phyloP scores from a whole-genome alignment of 1,140 invertebrate species.

The Epicauta chinensis region DNA sequence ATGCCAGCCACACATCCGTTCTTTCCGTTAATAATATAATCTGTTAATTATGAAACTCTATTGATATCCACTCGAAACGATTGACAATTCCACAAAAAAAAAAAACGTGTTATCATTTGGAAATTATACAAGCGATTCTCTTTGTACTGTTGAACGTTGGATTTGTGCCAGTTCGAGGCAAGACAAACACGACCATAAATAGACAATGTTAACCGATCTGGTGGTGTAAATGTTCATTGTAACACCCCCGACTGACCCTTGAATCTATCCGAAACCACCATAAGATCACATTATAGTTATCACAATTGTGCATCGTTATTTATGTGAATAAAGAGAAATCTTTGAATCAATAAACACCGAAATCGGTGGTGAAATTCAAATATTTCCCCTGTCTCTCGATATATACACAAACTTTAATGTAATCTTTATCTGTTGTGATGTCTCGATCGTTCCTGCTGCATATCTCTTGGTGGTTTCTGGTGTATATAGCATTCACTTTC shows the following conservation, averaged over 20 bases:
- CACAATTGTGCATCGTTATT: too few species aligned
- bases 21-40: slow-evolving; percentile 18
- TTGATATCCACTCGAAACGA: too few species aligned
- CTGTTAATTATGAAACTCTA: slow-evolving; percentile 20
- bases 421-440: slow-evolving; percentile 32
- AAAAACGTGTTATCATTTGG: too few species aligned
- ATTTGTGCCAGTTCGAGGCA: not conserved
- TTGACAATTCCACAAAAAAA: too few species aligned
- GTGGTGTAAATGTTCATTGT: slow-evolving; percentile 28
- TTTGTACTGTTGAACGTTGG: too few species aligned
- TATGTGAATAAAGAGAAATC: too few species aligned
- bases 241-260: slow-evolving; percentile 24
- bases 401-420: slow-evolving; percentile 1
- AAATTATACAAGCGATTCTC: too few species aligned
- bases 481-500: slow-evolving; percentile 24
- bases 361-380: too few species aligned
- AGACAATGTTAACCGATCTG: slow-evolving; percentile 26
- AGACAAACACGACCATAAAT: slow-evolving; percentile 34
- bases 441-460: slow-evolving; percentile 23
- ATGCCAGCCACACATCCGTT: not conserved
- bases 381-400: too few species aligned
- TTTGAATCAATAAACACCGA: too few species aligned
- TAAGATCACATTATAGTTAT: too few species aligned
- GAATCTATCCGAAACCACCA: not conserved
- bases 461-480: slow-evolving; percentile 4